Percentiles rank a stretch among this genome's conserved stretches.
These are phyloP conservation scores for Uloborus diversus DNA, from an alignment of 1,140 invertebrate species.

Conservation along the genomic window DNA sequence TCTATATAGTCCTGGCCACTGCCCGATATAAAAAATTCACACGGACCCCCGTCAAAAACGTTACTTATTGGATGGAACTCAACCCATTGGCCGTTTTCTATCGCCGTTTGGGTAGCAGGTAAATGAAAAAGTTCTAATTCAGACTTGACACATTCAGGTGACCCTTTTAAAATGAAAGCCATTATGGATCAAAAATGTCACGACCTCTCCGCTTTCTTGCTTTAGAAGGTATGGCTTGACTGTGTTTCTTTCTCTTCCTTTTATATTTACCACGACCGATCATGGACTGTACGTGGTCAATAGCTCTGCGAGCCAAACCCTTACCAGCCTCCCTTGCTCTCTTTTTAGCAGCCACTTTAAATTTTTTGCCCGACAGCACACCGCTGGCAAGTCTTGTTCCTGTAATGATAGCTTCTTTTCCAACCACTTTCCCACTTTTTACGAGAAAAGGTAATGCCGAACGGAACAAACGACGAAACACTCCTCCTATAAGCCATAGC, in stretches of 20 bases:
- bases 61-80: not conserved
- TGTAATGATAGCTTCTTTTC: not conserved
- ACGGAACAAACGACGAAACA: not conserved
- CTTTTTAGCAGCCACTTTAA: not conserved
- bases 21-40: slow-evolving; percentile 1
- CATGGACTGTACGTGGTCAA: not conserved
- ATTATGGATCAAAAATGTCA: not conserved
- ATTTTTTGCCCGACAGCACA: not conserved
- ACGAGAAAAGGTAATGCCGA: not conserved
- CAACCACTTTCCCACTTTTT: not conserved
- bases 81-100: slow-evolving; percentile 3
- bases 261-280: not conserved
- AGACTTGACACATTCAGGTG: not conserved
- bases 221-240: not conserved
- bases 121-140: slow-evolving; percentile 9
- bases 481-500: not conserved
- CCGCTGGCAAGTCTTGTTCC: not conserved
- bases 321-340: slow-evolving; percentile 10
- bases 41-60: not conserved
- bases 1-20: slow-evolving; percentile 8
- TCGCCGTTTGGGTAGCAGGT: not conserved
- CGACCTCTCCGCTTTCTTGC: not conserved
- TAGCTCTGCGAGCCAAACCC: not conserved
- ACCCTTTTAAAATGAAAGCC: not conserved
- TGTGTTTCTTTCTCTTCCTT: no score